Conservation (phyloP, 2,888 invertebrate species). For the Coronaproctus castanopsis region DNA sequence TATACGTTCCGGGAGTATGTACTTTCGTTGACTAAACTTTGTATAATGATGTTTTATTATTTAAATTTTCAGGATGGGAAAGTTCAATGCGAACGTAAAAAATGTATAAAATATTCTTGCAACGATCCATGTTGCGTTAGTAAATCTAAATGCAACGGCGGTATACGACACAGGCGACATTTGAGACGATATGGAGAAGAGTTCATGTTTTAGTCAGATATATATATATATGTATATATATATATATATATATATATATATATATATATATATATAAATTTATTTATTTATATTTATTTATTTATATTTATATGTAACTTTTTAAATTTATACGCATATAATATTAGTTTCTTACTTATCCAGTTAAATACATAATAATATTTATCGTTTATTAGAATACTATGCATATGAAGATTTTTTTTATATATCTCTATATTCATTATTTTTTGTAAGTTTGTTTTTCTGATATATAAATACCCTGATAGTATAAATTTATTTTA, state of each 20-base stretch:
- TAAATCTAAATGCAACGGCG: constrained; percentile 25
- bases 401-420: no score
- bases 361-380: no score
- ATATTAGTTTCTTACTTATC: no score
- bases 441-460: neutral
- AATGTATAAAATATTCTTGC: constrained; percentile 57
- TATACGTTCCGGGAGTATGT: no score
- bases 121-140: constrained; percentile 39
- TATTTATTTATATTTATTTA: no score
- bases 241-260: neutral
- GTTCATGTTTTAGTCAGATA: neutral
- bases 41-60: no score
- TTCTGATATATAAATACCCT: neutral
- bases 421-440: neutral
- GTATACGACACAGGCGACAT: neutral
- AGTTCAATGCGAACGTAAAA: constrained; percentile 56
- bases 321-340: no score
- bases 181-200: neutral
- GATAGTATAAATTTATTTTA: no score
- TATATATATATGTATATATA: neutral
- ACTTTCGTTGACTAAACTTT: no score
- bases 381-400: no score
- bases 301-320: no score
- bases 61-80: constrained; percentile 46
- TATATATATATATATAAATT: neutral